phyloP scores from a whole-genome alignment of 2,797 vertebrate genomes.

The Hyperoplus immaculatus region DNA sequence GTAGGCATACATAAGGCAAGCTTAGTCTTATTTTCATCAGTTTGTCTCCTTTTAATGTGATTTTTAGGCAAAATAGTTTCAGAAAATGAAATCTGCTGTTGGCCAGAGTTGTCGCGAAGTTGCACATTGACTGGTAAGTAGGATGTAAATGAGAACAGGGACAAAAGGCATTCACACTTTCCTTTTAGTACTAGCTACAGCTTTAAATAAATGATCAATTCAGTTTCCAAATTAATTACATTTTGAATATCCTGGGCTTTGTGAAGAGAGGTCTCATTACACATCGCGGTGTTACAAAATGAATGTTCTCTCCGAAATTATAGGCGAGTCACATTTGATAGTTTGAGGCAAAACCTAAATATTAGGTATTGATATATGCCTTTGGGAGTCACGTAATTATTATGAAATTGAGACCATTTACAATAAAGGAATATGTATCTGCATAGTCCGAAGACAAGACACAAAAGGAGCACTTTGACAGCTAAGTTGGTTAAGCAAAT shows the following conservation, averaged over 20 bases:
- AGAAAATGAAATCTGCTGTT: not conserved
- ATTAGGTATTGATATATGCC: constrained; percentile 56
- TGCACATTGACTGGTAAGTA: not conserved
- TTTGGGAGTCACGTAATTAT: constrained; percentile 28
- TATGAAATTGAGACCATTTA: constrained; percentile 35
- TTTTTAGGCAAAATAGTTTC: not conserved
- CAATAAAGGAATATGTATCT: not conserved
- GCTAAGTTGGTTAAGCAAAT: constrained; percentile 19
- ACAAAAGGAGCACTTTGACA: not conserved
- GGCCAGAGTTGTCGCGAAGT: not conserved
- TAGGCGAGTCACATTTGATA: constrained; percentile 25
- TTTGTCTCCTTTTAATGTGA: not conserved
- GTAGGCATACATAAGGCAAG: not conserved
- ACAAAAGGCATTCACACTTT: constrained; percentile 22
- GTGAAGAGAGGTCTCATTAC: constrained; percentile 20
- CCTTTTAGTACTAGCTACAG: constrained; percentile 1
- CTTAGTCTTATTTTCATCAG: not conserved
- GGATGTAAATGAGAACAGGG: not conserved
- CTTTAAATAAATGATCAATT: constrained; percentile 37
- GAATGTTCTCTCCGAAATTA: constrained; percentile 13
- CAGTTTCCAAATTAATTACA: constrained; percentile 30
- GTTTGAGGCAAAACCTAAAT: constrained; percentile 47
- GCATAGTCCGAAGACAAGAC: not conserved
- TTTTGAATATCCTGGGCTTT: not conserved
- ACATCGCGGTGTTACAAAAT: not conserved